phyloP scores from a whole-genome alignment of 2,888 invertebrate species.

The Oscheius sp. region DNA sequence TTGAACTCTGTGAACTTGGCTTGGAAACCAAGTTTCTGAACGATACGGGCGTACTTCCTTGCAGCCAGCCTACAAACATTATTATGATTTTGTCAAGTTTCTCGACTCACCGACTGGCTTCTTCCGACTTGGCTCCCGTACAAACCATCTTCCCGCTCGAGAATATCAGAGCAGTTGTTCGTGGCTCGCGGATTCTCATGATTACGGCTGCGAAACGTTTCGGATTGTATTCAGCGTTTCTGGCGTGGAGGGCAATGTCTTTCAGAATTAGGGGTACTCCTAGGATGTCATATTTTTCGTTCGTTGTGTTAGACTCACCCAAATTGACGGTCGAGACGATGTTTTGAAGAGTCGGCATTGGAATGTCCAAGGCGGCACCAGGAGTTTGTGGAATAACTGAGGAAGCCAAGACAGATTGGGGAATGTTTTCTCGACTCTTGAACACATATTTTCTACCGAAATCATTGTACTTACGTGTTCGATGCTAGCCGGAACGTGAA shows the following conservation, averaged over 20 bases:
- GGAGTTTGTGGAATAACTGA: conserved; percentile 62
- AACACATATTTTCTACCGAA: not conserved
- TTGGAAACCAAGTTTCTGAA: conserved; percentile 84
- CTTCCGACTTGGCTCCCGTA: conserved; percentile 87
- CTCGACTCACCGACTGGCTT: conserved; percentile 79
- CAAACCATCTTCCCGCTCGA: conserved; percentile 89
- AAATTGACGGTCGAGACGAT: conserved; percentile 98
- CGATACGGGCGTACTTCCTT: conserved; percentile 85
- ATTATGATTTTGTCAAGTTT: not conserved
- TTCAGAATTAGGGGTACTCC: conserved; percentile 92
- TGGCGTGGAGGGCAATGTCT: conserved; percentile 94
- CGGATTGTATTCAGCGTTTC: conserved; percentile 99
- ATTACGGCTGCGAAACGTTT: conserved; percentile 99
- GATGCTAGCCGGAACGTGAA: conserved; percentile 41
- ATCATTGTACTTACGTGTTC: conserved; percentile 33
- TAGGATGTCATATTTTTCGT: conserved; percentile 19
- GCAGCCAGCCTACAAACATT: conserved; percentile 81
- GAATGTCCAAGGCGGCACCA: conserved; percentile 64
- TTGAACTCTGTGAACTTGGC: conserved; percentile 75
- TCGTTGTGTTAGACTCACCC: conserved; percentile 72
- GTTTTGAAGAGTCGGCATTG: conserved; percentile 78
- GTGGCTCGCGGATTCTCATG: conserved; percentile 87
- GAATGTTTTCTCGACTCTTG: conserved; percentile 39
- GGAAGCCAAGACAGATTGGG: conserved; percentile 44
- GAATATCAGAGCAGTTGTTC: conserved; percentile 86